phyloP scores from a whole-genome alignment of 1,140 invertebrate genomes.

The Trypoxylus dichotomus region DNA sequence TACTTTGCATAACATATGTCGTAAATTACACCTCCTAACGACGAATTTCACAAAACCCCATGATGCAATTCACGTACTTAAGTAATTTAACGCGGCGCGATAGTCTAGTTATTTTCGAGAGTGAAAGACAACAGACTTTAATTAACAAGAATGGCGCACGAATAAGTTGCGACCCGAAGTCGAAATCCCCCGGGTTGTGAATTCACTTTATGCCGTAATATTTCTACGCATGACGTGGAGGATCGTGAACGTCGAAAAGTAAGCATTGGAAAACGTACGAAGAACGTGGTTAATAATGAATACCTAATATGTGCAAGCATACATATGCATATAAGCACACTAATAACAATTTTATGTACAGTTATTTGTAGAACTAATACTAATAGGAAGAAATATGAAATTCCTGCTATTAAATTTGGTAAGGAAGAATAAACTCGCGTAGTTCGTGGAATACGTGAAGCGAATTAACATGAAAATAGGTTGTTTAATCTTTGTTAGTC shows the following conservation, averaged over 20 bases:
- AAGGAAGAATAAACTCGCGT: too few species aligned
- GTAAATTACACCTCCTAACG: neutral
- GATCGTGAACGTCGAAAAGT: neutral
- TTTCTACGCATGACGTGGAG: neutral
- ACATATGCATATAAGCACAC: neutral
- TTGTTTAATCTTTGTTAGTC: too few species aligned
- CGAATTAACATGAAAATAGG: too few species aligned
- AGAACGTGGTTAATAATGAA: neutral
- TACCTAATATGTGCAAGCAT: neutral
- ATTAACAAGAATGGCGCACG: neutral
- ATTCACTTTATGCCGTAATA: neutral
- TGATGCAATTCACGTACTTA: neutral
- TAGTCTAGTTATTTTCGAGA: neutral
- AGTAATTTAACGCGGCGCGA: neutral
- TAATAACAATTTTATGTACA: neutral
- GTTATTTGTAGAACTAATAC: neutral
- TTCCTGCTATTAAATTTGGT: too few species aligned
- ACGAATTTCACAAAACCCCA: conserved; percentile 9
- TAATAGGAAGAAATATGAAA: neutral
- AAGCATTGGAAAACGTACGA: neutral
- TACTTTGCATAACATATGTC: neutral
- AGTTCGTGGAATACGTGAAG: too few species aligned
- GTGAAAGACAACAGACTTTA: neutral
- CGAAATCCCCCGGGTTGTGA: neutral
- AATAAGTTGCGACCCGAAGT: neutral